Percentiles rank a stretch among this genome's conserved stretches.
Evolutionary conservation across 2,113 vertebrate species (phyloP).

Genomic region (Menidia beryllina): DNA sequence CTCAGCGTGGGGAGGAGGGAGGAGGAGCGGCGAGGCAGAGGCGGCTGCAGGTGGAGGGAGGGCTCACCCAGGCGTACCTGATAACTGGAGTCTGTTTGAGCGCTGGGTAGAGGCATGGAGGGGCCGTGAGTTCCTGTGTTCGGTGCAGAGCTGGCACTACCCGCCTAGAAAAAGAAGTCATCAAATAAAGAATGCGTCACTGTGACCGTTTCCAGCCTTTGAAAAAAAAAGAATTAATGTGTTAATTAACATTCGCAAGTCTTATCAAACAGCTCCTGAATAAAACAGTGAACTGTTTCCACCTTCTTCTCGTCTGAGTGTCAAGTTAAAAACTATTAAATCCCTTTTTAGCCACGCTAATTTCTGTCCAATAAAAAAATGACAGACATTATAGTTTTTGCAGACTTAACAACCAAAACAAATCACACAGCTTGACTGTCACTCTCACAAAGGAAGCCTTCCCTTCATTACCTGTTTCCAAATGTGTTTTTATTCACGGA

Average conservation of each 20-base stretch:
- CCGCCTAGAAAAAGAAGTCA: constrained; percentile 7
- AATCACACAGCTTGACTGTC: constrained; percentile 13
- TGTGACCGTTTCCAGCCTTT: not conserved
- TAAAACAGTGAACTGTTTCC: constrained; percentile 2
- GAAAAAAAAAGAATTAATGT: not conserved
- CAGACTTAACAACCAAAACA: constrained; percentile 27
- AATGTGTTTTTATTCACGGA: constrained; percentile 6
- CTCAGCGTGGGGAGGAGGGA: constrained; percentile 57
- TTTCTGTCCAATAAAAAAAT: not conserved
- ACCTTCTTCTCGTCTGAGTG: constrained; percentile 1
- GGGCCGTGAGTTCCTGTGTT: not conserved
- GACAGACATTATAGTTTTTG: not conserved
- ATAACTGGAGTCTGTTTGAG: constrained; percentile 29
- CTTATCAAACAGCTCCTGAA: not conserved
- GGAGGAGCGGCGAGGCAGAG: constrained; percentile 50
- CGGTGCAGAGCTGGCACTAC: not conserved
- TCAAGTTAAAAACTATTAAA: constrained; percentile 16
- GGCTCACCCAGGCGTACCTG: constrained; percentile 65
- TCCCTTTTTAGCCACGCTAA: not conserved
- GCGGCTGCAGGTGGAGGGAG: constrained; percentile 30
- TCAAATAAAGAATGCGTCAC: not conserved
- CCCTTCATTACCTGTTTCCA: constrained; percentile 16
- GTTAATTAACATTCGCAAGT: not conserved
- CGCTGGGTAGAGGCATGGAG: not conserved
- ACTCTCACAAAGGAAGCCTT: constrained; percentile 7